phyloP scores from a whole-genome alignment of 2,113 vertebrate genomes.

The Stomatorhinus ivindoensis region DNA sequence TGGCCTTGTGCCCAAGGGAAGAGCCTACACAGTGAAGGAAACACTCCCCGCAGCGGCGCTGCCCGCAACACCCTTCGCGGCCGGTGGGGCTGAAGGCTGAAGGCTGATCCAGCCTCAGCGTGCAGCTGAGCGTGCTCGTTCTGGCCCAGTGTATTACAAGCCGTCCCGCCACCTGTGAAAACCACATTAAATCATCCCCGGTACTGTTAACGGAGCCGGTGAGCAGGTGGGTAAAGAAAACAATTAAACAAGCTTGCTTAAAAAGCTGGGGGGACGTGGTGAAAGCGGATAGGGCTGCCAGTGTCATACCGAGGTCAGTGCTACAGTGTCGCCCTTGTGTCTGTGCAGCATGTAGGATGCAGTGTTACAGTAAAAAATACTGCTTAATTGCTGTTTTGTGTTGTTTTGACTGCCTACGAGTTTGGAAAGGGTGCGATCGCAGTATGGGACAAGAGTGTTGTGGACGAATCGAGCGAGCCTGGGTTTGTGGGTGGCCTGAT shows the following conservation, averaged over 20 bases:
- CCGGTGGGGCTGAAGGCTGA: neutral
- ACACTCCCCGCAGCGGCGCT: neutral
- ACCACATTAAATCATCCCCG: constrained; percentile 15
- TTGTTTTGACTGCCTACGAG: neutral
- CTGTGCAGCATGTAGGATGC: neutral
- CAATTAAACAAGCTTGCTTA: neutral
- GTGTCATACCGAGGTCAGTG: neutral
- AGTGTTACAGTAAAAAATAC: neutral
- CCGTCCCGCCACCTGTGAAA: constrained; percentile 25
- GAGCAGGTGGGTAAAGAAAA: constrained; percentile 3
- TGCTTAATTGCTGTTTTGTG: neutral
- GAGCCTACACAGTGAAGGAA: neutral
- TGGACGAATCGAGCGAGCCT: neutral
- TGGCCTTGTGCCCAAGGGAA: neutral
- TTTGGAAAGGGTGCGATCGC: neutral
- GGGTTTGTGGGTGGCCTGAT: constrained; percentile 2
- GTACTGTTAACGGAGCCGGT: constrained; percentile 27
- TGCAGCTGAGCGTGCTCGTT: neutral
- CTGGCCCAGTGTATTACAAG: neutral
- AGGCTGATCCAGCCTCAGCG: neutral
- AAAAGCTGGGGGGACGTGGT: neutral
- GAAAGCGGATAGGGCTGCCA: neutral
- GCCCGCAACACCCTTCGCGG: neutral
- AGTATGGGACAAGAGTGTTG: neutral
- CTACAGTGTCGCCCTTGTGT: neutral